Evolutionary conservation across 2,797 vertebrate genomes (phyloP).

Genomic region (Lacerta viridis): DNA sequence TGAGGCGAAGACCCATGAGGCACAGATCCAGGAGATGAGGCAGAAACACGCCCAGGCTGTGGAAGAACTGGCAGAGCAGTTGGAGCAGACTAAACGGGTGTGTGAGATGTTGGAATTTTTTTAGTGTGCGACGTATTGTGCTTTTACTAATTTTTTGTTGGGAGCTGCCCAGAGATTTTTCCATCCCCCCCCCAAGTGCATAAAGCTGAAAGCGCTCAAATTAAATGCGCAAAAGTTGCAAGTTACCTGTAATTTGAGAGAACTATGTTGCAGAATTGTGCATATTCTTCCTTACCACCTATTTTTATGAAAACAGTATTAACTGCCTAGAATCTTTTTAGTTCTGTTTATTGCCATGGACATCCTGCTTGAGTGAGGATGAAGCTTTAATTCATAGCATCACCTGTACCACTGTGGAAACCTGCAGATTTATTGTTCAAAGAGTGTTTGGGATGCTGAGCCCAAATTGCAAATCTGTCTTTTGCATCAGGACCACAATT

Average conservation of each 20-base stretch:
- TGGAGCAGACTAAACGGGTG: constrained; percentile 97
- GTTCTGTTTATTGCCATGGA: background rate
- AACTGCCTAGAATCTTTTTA: background rate
- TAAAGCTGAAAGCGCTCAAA: too few relatives aligned
- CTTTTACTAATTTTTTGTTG: too few relatives aligned
- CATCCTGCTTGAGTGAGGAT: constrained; percentile 8
- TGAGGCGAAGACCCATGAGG: constrained; percentile 90
- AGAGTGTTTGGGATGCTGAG: background rate
- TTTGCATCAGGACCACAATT: background rate
- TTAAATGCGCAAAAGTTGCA: too few relatives aligned
- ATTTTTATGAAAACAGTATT: too few relatives aligned
- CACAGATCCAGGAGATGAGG: constrained; percentile 91
- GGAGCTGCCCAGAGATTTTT: too few relatives aligned
- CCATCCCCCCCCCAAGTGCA: too few relatives aligned
- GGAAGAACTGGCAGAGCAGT: constrained; percentile 95
- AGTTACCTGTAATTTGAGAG: background rate
- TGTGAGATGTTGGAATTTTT: constrained; percentile 32
- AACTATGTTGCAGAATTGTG: background rate
- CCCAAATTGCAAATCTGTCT: accelerated
- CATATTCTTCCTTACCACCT: too few relatives aligned
- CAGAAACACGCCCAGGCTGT: constrained; percentile 95
- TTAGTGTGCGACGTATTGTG: too few relatives aligned
- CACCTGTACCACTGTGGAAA: background rate
- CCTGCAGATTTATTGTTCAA: constrained; percentile 20
- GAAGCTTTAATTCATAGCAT: constrained; percentile 19